Percentiles rank a stretch among this genome's conserved stretches.
phyloP scores from a whole-genome alignment of 35 echinoderm and acorn worm species.

The Heliocidaris erythrogramma region DNA sequence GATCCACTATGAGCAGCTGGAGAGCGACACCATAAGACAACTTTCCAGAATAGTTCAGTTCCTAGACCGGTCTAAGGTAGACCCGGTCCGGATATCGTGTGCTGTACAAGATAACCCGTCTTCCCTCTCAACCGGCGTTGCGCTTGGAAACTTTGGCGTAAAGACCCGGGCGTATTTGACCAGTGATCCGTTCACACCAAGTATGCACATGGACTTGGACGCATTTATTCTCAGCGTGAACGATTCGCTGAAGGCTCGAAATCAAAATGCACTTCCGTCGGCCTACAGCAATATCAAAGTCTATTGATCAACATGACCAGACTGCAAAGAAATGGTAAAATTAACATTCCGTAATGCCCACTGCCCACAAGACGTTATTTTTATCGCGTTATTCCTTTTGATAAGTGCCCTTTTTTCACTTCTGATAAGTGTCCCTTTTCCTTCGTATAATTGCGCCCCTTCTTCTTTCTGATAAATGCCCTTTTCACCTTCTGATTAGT shows the following conservation, averaged over 20 bases:
- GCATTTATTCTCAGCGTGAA: constrained; percentile 59
- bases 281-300: constrained; percentile 43
- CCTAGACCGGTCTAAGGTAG: constrained; percentile 10
- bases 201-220: constrained; percentile 25
- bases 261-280: constrained; percentile 27
- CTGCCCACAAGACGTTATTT: too few species aligned
- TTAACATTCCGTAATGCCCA: too few species aligned
- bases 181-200: constrained; percentile 56
- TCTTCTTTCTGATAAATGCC: too few species aligned
- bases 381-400: too few species aligned
- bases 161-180: constrained; percentile 65
- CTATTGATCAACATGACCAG: neutral
- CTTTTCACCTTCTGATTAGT: too few species aligned
- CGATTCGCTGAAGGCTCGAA: constrained; percentile 41
- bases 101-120: constrained; percentile 66
- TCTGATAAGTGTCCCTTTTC: too few species aligned
- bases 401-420: too few species aligned
- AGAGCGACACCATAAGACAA: constrained; percentile 57
- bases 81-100: constrained; percentile 52
- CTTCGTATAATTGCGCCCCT: too few species aligned
- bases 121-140: constrained; percentile 58
- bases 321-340: too few species aligned
- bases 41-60: constrained; percentile 63
- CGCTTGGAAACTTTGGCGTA: constrained; percentile 52
- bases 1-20: constrained; percentile 66